Conservation (phyloP, 2,113 vertebrate genomes). For the Rhabdornis inornatus region DNA sequence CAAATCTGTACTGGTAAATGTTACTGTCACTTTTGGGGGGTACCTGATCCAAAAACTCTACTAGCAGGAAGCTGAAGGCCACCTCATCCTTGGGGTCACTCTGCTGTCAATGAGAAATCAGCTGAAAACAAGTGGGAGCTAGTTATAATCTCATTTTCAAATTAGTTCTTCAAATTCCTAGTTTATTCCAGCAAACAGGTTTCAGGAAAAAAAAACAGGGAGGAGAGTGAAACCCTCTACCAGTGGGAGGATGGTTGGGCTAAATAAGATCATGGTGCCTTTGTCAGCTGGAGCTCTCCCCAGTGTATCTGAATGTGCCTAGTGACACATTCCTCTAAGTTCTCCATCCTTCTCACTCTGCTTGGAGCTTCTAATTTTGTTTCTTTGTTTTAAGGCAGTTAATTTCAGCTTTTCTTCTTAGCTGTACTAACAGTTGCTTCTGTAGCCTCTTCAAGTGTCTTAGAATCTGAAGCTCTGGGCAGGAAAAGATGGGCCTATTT, state of each 20-base stretch:
- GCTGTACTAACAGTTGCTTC: background rate
- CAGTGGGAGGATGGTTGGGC: background rate
- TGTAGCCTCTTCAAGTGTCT: background rate
- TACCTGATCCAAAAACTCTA: background rate
- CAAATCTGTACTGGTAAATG: background rate
- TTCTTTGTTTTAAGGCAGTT: background rate
- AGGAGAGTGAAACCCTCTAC: background rate
- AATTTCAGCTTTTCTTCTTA: background rate
- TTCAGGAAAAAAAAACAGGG: background rate
- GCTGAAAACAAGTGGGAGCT: background rate
- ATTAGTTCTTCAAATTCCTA: background rate
- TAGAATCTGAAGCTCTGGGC: background rate
- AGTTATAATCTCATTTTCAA: background rate
- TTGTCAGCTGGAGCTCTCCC: background rate
- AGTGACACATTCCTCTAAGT: background rate
- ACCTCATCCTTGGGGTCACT: background rate
- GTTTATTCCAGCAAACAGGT: background rate
- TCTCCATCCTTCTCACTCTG: background rate
- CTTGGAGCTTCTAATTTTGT: background rate
- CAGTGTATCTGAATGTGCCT: background rate
- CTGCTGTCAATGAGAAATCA: background rate
- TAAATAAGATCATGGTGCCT: background rate
- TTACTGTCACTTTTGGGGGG: background rate
- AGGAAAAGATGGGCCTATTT: background rate
- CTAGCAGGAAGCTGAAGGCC: background rate